These are phyloP conservation scores for Cerceris ruficornis DNA, from an alignment of 2,888 invertebrate species.

Conservation along the genomic window DNA sequence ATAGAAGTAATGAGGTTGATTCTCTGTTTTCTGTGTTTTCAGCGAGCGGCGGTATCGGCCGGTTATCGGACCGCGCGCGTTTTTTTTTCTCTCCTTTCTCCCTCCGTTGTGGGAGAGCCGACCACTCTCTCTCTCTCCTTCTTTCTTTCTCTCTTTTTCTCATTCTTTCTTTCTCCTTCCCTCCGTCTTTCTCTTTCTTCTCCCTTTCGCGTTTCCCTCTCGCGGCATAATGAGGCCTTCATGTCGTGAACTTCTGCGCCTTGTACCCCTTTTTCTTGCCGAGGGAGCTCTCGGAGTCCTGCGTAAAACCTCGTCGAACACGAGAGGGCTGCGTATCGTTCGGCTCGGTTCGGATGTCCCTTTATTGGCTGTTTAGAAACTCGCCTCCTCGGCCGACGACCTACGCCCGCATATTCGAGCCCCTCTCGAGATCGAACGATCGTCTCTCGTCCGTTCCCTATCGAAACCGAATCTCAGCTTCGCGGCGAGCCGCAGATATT, in stretches of 20 bases:
- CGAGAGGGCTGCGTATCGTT: slow-evolving; percentile 27
- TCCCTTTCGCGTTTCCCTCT: slow-evolving; percentile 51
- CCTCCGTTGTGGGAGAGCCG: slow-evolving; percentile 17
- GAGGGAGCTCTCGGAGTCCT: slow-evolving; percentile 25
- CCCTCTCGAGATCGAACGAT: slow-evolving; percentile 1
- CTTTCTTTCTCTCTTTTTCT: slow-evolving; percentile 19
- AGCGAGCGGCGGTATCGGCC: slow-evolving; percentile 74
- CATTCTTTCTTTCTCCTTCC: slow-evolving; percentile 3
- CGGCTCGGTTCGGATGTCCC: slow-evolving; percentile 30
- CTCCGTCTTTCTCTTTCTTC: slow-evolving; percentile 13
- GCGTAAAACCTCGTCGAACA: slow-evolving; percentile 60
- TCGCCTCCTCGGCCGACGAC: slow-evolving; percentile 12
- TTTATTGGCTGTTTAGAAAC: slow-evolving; percentile 32
- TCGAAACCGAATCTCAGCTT: not conserved
- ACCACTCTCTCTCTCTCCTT: slow-evolving; percentile 27
- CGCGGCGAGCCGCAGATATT: not conserved
- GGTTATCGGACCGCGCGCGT: slow-evolving; percentile 72
- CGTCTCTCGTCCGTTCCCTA: not conserved
- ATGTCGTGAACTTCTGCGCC: slow-evolving; percentile 74
- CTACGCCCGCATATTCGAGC: slow-evolving; percentile 9
- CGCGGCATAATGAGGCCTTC: slow-evolving; percentile 77
- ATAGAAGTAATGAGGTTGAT: slow-evolving; percentile 80
- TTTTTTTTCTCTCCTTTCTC: slow-evolving; percentile 56
- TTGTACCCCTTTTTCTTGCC: slow-evolving; percentile 63
- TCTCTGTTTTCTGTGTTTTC: slow-evolving; percentile 79